Base-by-base conservation (phyloP, 2,888 invertebrate species). In the Mythimna impura region DNA sequence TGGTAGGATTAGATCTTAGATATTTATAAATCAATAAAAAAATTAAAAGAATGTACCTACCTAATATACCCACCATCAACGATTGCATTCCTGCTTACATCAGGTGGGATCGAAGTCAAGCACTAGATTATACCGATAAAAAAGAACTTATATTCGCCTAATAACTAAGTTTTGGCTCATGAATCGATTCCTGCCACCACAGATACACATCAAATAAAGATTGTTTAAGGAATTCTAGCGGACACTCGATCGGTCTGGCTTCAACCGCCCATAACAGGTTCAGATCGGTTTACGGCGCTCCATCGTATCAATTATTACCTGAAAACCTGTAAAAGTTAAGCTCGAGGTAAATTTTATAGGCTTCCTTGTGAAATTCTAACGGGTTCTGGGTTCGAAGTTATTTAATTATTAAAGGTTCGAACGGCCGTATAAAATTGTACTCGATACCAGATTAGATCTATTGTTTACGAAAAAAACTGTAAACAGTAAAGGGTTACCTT, bases 251-350 rank as follows among this genome's bases (percentile, higher is more conserved):
- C 78, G 71, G 73, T 81, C 84, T 73, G 73, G 86, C 76, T 82
- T 80, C 78, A 52, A 47, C 69, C 67, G 47, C 62, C 79, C 50
- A 76, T 75, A 85, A 85, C 83, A 71, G 62, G 82, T 79, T 69
- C 69, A 71, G 87, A 87, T 82, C 84, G 77, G 81, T 88, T 89
- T 89, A 88, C 86, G 82, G 61, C 76, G 81, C 76, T 62, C 66
- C 73, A 77, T 79, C 84, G 84, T 86, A 89, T 90, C 85, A 88
- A 89, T 89, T 89, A 89, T 90, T 88, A 86, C 82, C 75, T 78
- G 82, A 79, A 84, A 86, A 85, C 87, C 87, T 80, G 70, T 86
- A 85, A 87, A 89, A 88, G 78, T 88, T 82, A 82, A 83, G 80
- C 78, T 70, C 72, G 57, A 85, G 73, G 85, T 87, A 87, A 86